Conservation (phyloP, 1,140 invertebrate species). For the Papilio aristodemus region DNA sequence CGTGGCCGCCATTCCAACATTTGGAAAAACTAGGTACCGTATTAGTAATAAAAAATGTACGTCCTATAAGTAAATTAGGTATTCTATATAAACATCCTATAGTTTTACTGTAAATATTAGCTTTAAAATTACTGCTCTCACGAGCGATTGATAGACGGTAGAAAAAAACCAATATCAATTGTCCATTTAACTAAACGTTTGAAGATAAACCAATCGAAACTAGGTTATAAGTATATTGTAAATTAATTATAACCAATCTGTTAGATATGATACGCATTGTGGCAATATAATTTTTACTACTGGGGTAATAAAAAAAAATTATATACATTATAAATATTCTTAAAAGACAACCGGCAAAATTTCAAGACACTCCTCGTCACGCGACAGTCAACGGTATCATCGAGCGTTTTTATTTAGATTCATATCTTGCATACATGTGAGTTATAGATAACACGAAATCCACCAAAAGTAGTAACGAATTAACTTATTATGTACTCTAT, state of each 20-base stretch:
- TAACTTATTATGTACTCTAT: not conserved
- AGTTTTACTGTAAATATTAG: too few relatives aligned
- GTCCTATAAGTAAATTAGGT: too few relatives aligned
- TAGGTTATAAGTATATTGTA: not conserved
- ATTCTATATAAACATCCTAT: too few relatives aligned
- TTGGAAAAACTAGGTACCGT: too few relatives aligned
- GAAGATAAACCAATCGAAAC: not conserved
- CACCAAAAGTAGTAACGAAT: not conserved
- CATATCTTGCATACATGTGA: slow-evolving; percentile 17
- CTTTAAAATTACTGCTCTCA: too few relatives aligned
- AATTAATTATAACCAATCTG: not conserved
- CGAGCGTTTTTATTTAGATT: slow-evolving; percentile 28
- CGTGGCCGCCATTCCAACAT: too few relatives aligned
- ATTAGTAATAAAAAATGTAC: too few relatives aligned
- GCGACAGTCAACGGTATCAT: slow-evolving; percentile 3
- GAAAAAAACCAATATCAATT: too few relatives aligned
- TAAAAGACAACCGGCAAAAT: slow-evolving; percentile 5
- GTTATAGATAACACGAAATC: slow-evolving; percentile 22
- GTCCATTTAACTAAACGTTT: not conserved
- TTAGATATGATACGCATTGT: not conserved
- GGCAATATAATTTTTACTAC: not conserved
- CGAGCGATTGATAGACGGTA: too few relatives aligned
- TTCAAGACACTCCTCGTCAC: slow-evolving; percentile 11
- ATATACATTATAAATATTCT: not conserved
- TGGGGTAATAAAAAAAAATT: not conserved